phyloP scores from a whole-genome alignment of 2,113 vertebrate genomes.

The Macrotus californicus region DNA sequence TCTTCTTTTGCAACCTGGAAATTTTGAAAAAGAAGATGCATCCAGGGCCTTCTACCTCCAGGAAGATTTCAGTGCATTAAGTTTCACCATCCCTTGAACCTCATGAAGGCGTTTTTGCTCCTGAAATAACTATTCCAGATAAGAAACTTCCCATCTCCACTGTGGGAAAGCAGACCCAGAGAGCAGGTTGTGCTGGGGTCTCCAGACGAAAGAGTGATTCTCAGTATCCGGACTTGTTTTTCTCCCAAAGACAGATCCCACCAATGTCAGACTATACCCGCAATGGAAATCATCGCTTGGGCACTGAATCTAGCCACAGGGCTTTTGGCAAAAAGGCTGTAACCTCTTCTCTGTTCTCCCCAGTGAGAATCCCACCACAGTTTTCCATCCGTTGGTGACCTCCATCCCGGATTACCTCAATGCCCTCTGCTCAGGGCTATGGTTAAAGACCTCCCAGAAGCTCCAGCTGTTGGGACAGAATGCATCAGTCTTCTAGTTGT shows the following conservation, averaged over 20 bases:
- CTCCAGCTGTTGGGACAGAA: slow-evolving; percentile 71
- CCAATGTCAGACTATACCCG: slow-evolving; percentile 52
- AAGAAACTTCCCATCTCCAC: not conserved
- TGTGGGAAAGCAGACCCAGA: not conserved
- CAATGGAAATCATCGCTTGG: slow-evolving; percentile 70
- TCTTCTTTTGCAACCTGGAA: not conserved
- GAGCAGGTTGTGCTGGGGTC: not conserved
- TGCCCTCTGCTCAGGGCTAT: slow-evolving; percentile 65
- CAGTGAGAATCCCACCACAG: slow-evolving; percentile 74
- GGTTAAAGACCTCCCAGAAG: slow-evolving; percentile 74
- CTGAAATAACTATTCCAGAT: slow-evolving; percentile 30
- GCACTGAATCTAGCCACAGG: slow-evolving; percentile 71
- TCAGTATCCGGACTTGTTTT: slow-evolving; percentile 69
- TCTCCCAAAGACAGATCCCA: slow-evolving; percentile 65
- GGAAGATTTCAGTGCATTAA: not conserved
- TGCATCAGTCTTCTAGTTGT: slow-evolving; percentile 57
- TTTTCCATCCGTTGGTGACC: slow-evolving; percentile 74
- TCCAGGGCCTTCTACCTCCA: not conserved
- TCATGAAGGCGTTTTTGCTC: not conserved
- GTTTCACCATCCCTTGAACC: not conserved
- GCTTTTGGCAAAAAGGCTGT: slow-evolving; percentile 69
- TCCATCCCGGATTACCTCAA: slow-evolving; percentile 73
- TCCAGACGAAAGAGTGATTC: not conserved
- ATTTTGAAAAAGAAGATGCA: not conserved
- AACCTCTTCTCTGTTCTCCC: slow-evolving; percentile 71